Base-by-base conservation (phyloP, 2,888 invertebrate species). In the Acrobasis consociella region DNA sequence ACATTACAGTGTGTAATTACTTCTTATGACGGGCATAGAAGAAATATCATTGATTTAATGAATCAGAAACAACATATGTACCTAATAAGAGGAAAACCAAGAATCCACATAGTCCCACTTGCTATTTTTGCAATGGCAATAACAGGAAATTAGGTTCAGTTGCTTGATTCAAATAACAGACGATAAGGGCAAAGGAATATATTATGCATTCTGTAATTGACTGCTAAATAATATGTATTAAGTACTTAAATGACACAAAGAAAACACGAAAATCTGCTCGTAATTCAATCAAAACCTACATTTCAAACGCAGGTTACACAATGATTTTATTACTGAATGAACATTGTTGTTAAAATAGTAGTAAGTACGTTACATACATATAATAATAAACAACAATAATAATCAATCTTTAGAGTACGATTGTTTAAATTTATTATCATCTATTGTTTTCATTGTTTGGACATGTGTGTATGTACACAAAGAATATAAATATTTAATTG, bases 361-460 rank as follows among this genome's bases (percentile, higher is more conserved):
- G 31, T 31, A 31, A 31, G 31, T 31, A 31, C 31, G 8, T 31
- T 22, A 22, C 22, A 22, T 22, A 22, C 22, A 22, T 22, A 42
- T 42, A 42, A 13, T 46, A 46, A 11, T 46, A 46, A 11, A n/a
- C 13, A 46, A 46, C n/a, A 46, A 31, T 8, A 31, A 31, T 31
- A 13, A 46, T 46, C n/a, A 46, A 46, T 46, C 46, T 46, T 11
- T 46, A 13, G 11, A 46, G 46, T 13, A 22, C 22, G 42, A 56
- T 56, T 56, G 56, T 42, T 56, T 56, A 13, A 42, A 56, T 42
- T 17, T 46, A 56, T 56, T 56, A 56, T 42, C 56, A 56, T 56
- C 56, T 56, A 56, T 56, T 56, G 56, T 56, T 56, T 56, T 56
- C 56, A 46, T 56, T 56, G 56, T 56, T 56, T 56, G 42, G 56